Conservation (phyloP, 1,140 invertebrate species). For the Xylocopa sonorina region DNA sequence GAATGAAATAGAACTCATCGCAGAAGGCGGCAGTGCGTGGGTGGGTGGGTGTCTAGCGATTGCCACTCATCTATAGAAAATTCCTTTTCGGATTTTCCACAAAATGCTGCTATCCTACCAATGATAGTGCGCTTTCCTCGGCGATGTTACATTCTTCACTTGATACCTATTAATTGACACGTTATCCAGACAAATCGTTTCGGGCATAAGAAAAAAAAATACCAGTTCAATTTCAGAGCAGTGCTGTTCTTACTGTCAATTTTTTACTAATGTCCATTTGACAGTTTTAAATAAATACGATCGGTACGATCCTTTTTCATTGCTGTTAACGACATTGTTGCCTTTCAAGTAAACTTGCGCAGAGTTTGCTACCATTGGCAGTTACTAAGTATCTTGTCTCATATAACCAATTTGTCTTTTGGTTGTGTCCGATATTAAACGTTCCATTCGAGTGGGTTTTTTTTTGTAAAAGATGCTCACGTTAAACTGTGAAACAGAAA, state of each 20-base stretch:
- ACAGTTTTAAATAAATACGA: slow-evolving; percentile 26
- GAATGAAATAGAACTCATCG: slow-evolving; percentile 66
- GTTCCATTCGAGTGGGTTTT: background rate
- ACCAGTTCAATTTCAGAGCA: slow-evolving; percentile 36
- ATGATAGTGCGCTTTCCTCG: slow-evolving; percentile 32
- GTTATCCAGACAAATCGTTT: slow-evolving; percentile 1
- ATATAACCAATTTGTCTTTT: slow-evolving; percentile 12
- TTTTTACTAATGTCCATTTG: slow-evolving; percentile 39
- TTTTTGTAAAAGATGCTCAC: slow-evolving; percentile 34
- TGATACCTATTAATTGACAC: slow-evolving; percentile 14
- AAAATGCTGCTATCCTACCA: slow-evolving; percentile 39
- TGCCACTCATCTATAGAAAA: slow-evolving; percentile 58
- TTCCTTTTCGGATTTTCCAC: slow-evolving; percentile 49
- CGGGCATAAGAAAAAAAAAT: slow-evolving; percentile 29
- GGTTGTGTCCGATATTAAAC: slow-evolving; percentile 9
- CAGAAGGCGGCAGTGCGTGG: slow-evolving; percentile 76
- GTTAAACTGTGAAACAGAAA: slow-evolving; percentile 34
- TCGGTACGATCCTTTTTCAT: background rate
- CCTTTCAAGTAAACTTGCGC: background rate
- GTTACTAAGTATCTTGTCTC: background rate
- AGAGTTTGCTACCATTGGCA: background rate
- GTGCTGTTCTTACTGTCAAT: slow-evolving; percentile 39
- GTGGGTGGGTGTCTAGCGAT: slow-evolving; percentile 71
- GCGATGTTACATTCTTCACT: background rate
- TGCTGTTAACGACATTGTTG: slow-evolving; percentile 4